Base-by-base conservation (phyloP, 2,797 vertebrate genomes). In the Pseudotriccus pelzelni region DNA sequence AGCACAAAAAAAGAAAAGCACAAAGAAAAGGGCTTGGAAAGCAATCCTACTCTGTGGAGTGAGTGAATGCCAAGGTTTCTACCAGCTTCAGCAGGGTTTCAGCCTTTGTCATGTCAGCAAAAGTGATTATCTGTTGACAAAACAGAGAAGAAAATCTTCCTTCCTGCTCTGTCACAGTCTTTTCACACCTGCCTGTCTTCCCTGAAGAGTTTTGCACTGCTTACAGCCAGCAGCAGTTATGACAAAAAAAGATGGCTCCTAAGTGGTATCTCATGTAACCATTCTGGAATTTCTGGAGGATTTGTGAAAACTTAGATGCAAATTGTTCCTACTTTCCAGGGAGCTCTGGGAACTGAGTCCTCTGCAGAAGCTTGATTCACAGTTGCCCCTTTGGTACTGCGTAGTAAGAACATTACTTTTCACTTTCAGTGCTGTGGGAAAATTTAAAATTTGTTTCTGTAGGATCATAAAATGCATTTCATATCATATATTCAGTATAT, bases 61-160 rank as follows among this genome's bases (percentile, higher is more conserved):
- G 44, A 85, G 28, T 37, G 64, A 70, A 62, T 74, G 23, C 30
- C 36, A 83, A 91, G 27, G 28, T 47, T 92, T 72, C 66, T 69
- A 11, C 46, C 60, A 63, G 55, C 36, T 81, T 92, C 50, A 56
- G 43, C 8, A 56, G 25, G 10, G 3, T 58, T 85, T 85, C 68
- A 64, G 39, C 46, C 50, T 93, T 81, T 68, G 32, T 39, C 44
- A 34, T 50, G 25, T 66, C 82, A 83, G 52, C 68, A 89, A 75
- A 89, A 87, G 32, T 66, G 34, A 36, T 41, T 82, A 78, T 60
- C 50, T 92, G 47, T 81, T 96, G 69, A 93, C 46, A 89, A 90
- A 82, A 24, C 87, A 74, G 50, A 77, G 47, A 15, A 87, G 34
- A 69, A 85, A 77, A 91, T 77, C 16, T 63, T 58, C 34, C 30